A percentile compares a stretch with the other conserved stretches of the same genome.
Evolutionary conservation across 2,113 vertebrate genomes (phyloP).

Genomic region (Motacilla tschutschensis): DNA sequence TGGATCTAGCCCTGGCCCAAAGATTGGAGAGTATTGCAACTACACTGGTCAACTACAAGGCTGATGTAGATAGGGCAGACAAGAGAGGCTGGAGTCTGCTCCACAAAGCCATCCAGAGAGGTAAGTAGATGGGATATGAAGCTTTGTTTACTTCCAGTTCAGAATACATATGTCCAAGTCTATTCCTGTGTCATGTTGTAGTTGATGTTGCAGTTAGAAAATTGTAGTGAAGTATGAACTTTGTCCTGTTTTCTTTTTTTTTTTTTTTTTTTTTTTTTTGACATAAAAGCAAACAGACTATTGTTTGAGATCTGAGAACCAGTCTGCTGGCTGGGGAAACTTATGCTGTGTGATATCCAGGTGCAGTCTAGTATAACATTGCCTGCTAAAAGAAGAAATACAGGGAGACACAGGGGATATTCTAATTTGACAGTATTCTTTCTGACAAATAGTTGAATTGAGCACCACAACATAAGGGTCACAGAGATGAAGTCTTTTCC

Average conservation of each 20-base stretch:
- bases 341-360: not conserved
- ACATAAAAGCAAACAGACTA: not conserved
- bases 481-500: not conserved
- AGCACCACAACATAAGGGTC: not conserved
- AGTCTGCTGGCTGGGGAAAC: not conserved
- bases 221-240: not conserved
- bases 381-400: not conserved
- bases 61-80: conserved; percentile 93
- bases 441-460: not conserved
- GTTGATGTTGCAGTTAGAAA: not conserved
- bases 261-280: not conserved
- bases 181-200: not conserved
- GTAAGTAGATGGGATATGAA: conserved; percentile 56
- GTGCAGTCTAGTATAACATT: not conserved
- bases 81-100: conserved; percentile 93
- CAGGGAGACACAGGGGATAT: not conserved
- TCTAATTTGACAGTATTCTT: not conserved
- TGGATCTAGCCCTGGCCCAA: conserved; percentile 89
- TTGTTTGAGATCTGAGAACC: not conserved
- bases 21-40: conserved; percentile 92
- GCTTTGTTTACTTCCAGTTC: not conserved
- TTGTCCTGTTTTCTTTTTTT: not conserved
- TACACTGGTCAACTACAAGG: conserved; percentile 90
- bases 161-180: not conserved
- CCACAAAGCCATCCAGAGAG: conserved; percentile 96